Evolutionary conservation across 2,113 vertebrate genomes (phyloP).

Genomic region (Rhinolophus ferrumequinum): DNA sequence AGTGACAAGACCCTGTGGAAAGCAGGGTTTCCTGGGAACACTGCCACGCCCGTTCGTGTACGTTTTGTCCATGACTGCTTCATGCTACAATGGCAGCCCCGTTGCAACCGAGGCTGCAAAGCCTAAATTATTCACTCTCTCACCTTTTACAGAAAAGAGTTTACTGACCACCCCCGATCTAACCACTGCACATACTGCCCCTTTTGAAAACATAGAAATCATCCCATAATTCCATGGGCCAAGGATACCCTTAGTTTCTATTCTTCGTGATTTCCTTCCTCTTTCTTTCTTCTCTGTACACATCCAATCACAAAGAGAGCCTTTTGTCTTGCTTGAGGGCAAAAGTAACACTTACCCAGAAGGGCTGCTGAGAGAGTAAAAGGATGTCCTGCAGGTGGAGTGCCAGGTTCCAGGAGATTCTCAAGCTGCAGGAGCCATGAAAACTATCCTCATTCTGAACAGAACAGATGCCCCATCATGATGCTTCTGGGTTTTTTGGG

Average conservation of each 20-base stretch:
- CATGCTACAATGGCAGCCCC: fast-evolving
- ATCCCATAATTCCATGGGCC: not conserved
- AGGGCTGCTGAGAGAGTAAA: not conserved
- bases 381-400: fast-evolving
- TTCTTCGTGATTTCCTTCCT: not conserved
- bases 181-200: not conserved
- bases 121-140: fast-evolving
- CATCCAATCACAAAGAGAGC: not conserved
- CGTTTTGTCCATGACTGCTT: fast-evolving
- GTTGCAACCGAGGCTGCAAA: not conserved
- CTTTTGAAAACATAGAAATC: not conserved
- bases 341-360: not conserved
- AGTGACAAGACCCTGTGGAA: not conserved
- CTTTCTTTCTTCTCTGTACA: not conserved
- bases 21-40: not conserved
- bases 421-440: not conserved
- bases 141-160: not conserved
- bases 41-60: fast-evolving
- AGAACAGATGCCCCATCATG: not conserved
- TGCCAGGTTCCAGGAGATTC: not conserved
- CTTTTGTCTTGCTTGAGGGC: not conserved
- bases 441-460: not conserved
- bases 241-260: not conserved
- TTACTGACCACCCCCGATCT: fast-evolving
- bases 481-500: too few species aligned